phyloP scores from a whole-genome alignment of 2,888 invertebrate genomes.

The Apodemia mormo region DNA sequence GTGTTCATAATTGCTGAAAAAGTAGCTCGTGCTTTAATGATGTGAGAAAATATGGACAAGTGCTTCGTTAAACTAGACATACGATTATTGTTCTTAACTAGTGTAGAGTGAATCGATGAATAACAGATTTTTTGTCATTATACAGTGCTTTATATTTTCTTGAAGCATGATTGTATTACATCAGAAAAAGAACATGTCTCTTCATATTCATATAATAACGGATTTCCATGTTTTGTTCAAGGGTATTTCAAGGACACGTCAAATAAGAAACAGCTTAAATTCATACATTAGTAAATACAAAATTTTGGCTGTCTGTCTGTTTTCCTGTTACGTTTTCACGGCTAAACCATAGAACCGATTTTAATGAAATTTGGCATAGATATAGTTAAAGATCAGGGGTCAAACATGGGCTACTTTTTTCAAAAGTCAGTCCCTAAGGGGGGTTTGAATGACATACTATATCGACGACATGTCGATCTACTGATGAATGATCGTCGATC shows the following conservation, averaged over 20 bases:
- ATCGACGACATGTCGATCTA: too few species aligned
- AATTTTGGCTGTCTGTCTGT: too few species aligned
- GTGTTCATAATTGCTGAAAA: constrained; percentile 48
- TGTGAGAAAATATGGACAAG: constrained; percentile 48
- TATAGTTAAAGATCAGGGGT: too few species aligned
- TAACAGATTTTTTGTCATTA: neutral
- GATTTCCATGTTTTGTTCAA: constrained; percentile 37
- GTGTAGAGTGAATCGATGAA: constrained; percentile 52
- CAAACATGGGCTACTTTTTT: too few species aligned
- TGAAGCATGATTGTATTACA: constrained; percentile 50
- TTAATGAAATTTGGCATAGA: too few species aligned
- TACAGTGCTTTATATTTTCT: constrained; percentile 37
- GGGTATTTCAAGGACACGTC: neutral
- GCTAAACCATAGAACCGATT: too few species aligned
- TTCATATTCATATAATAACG: constrained; percentile 32
- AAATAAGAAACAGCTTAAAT: neutral
- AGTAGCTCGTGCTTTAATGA: constrained; percentile 40
- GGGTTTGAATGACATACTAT: too few species aligned
- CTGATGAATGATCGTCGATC: too few species aligned
- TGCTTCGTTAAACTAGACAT: constrained; percentile 47
- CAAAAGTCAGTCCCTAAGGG: too few species aligned
- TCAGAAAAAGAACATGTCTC: too few species aligned
- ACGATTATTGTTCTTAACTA: constrained; percentile 42
- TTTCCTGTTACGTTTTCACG: too few species aligned
- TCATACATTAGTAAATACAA: too few species aligned